Evolutionary conservation across 2,888 invertebrate species (phyloP).

Genomic region (Thumatha senex): DNA sequence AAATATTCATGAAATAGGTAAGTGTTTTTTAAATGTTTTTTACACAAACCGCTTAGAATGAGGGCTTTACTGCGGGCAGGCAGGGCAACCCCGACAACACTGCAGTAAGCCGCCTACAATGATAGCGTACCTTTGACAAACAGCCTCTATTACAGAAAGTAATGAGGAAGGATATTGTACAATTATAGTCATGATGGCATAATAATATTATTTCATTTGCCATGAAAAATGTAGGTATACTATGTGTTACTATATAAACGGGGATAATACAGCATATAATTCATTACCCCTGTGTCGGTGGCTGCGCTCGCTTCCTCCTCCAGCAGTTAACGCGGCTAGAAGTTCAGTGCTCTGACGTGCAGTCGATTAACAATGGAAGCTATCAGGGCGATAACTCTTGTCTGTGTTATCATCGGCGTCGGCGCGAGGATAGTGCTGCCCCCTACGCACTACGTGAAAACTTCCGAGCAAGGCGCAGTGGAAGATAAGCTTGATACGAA

Average conservation of each 20-base stretch:
- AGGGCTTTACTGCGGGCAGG: too few species aligned
- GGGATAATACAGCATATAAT: neutral
- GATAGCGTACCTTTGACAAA: too few species aligned
- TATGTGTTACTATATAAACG: neutral
- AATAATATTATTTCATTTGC: too few species aligned
- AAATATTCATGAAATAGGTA: too few species aligned
- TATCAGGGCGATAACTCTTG: constrained; percentile 10
- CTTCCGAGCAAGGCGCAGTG: neutral
- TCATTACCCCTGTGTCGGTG: neutral
- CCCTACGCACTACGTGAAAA: neutral
- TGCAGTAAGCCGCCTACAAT: too few species aligned
- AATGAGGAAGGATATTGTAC: too few species aligned
- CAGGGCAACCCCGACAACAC: too few species aligned
- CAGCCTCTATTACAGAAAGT: too few species aligned
- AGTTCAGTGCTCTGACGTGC: neutral
- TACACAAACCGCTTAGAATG: too few species aligned
- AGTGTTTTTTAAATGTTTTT: too few species aligned
- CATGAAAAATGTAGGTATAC: too few species aligned
- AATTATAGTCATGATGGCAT: too few species aligned
- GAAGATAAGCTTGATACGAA: neutral
- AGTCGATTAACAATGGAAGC: constrained; percentile 15
- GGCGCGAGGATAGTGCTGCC: constrained; percentile 11
- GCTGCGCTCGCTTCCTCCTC: neutral
- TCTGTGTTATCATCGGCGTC: constrained; percentile 6
- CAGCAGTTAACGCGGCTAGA: neutral